These are phyloP conservation scores for Brachypalpus laphriformis DNA, from an alignment of 2,888 invertebrate genomes.

Conservation along the genomic window DNA sequence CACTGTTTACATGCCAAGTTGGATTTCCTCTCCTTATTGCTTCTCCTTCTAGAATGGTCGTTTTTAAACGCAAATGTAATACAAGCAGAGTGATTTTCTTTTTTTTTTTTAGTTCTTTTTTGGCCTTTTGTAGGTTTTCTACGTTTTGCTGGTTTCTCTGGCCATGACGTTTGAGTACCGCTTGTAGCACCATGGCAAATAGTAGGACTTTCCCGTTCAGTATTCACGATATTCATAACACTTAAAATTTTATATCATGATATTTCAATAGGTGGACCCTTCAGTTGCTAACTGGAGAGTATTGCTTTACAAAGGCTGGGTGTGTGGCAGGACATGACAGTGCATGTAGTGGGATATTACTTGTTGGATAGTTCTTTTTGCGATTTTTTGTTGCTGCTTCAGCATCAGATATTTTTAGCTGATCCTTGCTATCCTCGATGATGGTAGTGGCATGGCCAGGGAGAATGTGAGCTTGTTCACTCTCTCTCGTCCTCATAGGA, in stretches of 20 bases:
- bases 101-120: neutral
- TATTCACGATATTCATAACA: slow-evolving; percentile 71
- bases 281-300: slow-evolving; percentile 63
- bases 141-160: slow-evolving; percentile 21
- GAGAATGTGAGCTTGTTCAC: slow-evolving; percentile 12
- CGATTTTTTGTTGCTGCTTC: slow-evolving; percentile 8
- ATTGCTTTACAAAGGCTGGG: slow-evolving; percentile 57
- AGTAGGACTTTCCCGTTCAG: slow-evolving; percentile 36
- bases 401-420: slow-evolving; percentile 39
- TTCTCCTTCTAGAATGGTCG: slow-evolving; percentile 24
- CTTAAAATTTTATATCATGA: slow-evolving; percentile 72
- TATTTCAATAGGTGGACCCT: slow-evolving; percentile 72
- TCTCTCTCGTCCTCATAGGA: slow-evolving; percentile 27
- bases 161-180: slow-evolving; percentile 57
- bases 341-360: slow-evolving; percentile 43
- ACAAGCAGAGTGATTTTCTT: slow-evolving; percentile 14
- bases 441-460: neutral
- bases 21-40: slow-evolving; percentile 61
- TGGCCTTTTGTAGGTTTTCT: neutral
- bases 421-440: slow-evolving; percentile 3
- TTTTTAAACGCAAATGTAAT: slow-evolving; percentile 57
- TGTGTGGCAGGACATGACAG: slow-evolving; percentile 58
- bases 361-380: slow-evolving; percentile 37
- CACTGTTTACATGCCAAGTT: slow-evolving; percentile 65
- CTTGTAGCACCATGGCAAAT: slow-evolving; percentile 50